phyloP scores from a whole-genome alignment of 2,888 invertebrate genomes.

The Boloria euphrosyne region DNA sequence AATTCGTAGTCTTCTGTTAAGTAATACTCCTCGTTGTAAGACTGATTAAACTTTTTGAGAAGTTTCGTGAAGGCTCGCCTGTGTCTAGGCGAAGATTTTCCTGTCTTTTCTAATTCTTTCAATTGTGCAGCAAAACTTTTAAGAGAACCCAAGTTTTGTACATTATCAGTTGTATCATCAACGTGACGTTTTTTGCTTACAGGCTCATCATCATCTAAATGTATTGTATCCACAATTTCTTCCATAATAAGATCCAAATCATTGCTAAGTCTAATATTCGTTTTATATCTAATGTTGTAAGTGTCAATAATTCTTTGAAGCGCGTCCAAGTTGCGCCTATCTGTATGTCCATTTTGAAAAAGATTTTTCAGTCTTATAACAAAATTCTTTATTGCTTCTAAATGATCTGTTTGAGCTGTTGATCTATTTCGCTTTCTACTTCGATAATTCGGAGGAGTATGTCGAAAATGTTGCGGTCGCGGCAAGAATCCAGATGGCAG shows the following conservation, averaged over 20 bases:
- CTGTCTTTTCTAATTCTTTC: slow-evolving; percentile 53
- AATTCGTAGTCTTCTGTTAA: slow-evolving; percentile 57
- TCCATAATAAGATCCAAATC: slow-evolving; percentile 54
- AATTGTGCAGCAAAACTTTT: slow-evolving; percentile 57
- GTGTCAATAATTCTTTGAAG: slow-evolving; percentile 56
- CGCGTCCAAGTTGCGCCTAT: slow-evolving; percentile 47
- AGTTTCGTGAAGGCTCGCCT: slow-evolving; percentile 63
- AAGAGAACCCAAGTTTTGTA: slow-evolving; percentile 55
- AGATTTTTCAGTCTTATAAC: slow-evolving; percentile 52
- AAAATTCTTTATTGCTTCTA: slow-evolving; percentile 54
- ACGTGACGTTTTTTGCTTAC: slow-evolving; percentile 51
- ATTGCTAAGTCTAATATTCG: slow-evolving; percentile 52
- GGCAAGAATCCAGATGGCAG: slow-evolving; percentile 48
- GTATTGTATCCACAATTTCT: slow-evolving; percentile 64
- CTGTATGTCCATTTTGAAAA: slow-evolving; percentile 42
- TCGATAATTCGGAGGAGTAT: slow-evolving; percentile 26
- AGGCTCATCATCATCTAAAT: slow-evolving; percentile 61
- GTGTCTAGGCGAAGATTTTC: slow-evolving; percentile 55
- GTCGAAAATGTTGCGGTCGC: slow-evolving; percentile 39
- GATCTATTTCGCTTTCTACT: slow-evolving; percentile 48
- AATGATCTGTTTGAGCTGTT: slow-evolving; percentile 46
- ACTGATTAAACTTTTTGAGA: slow-evolving; percentile 66
- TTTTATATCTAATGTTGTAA: slow-evolving; percentile 61
- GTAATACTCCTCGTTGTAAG: slow-evolving; percentile 63
- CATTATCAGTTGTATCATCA: slow-evolving; percentile 42